Evolutionary conservation across 92 coral and sea anemone species (phyloP).

Genomic region (Porites evermanni): DNA sequence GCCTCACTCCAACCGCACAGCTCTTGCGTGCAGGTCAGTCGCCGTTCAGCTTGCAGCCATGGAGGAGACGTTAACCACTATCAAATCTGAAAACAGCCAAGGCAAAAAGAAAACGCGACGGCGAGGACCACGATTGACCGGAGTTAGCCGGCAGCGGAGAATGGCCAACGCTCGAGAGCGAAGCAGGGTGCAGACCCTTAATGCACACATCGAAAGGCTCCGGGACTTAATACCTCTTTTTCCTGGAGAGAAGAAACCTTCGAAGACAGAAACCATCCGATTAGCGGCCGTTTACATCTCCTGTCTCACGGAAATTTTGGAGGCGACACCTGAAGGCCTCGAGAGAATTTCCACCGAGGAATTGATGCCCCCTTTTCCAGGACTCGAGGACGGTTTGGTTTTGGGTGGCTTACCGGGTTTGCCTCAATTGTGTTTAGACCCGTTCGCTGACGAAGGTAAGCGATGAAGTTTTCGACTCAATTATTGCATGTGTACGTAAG

Average conservation of each 20-base stretch:
- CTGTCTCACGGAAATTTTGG: slow-evolving; percentile 81
- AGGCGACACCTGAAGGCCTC: slow-evolving; percentile 61
- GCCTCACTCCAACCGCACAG: slow-evolving; percentile 28
- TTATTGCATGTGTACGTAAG: neutral
- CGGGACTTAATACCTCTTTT: slow-evolving; percentile 86
- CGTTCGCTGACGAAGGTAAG: slow-evolving; percentile 70
- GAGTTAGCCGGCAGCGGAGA: slow-evolving; percentile 87
- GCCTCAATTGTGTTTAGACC: slow-evolving; percentile 48
- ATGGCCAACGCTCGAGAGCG: slow-evolving; percentile 89
- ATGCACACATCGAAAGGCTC: slow-evolving; percentile 78
- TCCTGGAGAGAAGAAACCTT: slow-evolving; percentile 90
- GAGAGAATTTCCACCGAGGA: slow-evolving; percentile 28
- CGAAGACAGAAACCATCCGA: slow-evolving; percentile 89
- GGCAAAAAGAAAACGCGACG: slow-evolving; percentile 78
- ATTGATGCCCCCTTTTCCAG: slow-evolving; percentile 25
- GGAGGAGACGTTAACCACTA: slow-evolving; percentile 14
- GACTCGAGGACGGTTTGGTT: slow-evolving; percentile 50
- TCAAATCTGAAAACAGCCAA: slow-evolving; percentile 18
- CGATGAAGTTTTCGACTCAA: neutral
- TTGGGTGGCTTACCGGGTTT: slow-evolving; percentile 46
- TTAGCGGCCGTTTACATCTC: slow-evolving; percentile 88
- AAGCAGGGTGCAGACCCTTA: slow-evolving; percentile 81
- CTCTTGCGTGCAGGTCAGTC: slow-evolving; percentile 20
- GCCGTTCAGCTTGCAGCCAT: slow-evolving; percentile 5
- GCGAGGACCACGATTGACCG: slow-evolving; percentile 89